Evolutionary conservation across 2,888 invertebrate species (phyloP), one percentile per base, ranked within the genome.

Genomic region (Lycaena phlaeas): DNA sequence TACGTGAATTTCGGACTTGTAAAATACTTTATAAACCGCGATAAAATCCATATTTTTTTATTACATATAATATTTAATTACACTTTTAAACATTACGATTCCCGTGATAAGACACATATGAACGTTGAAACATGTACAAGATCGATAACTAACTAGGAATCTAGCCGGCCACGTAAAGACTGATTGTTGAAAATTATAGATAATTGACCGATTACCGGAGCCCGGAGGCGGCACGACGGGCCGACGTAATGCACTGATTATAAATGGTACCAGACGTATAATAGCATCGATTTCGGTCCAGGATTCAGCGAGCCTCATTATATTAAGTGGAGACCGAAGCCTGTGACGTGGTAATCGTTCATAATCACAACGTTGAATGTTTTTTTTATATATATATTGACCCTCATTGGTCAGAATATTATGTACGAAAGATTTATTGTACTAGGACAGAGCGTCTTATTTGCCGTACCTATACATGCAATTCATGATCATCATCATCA

Each of bases 101-200:
- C n/a, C n/a, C n/a, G n/a, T n/a, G n/a, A n/a, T n/a, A n/a, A n/a
- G n/a, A n/a, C n/a, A n/a, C n/a, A n/a, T n/a, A n/a, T n/a, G n/a
- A n/a, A n/a, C n/a, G n/a, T n/a, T n/a, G n/a, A n/a, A n/a, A n/a
- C n/a, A n/a, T n/a, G n/a, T n/a, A n/a, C n/a, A 76, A 72, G 67
- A 81, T 78, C 74, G 68, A 79, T 74, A 73, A 57, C 64, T 61
- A 62, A 61, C 56, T 69, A 68, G 65, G 65, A 18, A 61, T 67
- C 58, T 62, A 62, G 65, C 75, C 72, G 76, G 61, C 61, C n/a
- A n/a, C n/a, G 61, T 72, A 74, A 75, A 81, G 77, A 78, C 78
- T 76, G 82, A 82, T 81, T 76, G 77, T 78, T 58, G 69, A 73
- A 84, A 81, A 84, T 84, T 81, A 82, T 59, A 76, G 66, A 81